phyloP scores from a whole-genome alignment of 2,113 vertebrate species.

The Petrocephalus zakoni region DNA sequence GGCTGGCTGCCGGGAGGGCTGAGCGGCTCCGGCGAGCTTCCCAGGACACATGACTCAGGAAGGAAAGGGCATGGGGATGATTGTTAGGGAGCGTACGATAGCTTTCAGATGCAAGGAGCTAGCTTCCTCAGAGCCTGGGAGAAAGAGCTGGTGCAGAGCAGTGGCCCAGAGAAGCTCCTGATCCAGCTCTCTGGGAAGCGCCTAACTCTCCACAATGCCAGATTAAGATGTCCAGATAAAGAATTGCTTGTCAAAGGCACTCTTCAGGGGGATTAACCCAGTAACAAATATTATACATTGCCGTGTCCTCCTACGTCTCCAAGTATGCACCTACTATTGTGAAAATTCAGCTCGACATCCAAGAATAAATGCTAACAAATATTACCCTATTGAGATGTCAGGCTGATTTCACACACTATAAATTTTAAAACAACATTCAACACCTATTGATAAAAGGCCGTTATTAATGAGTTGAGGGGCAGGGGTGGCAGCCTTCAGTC shows the following conservation, averaged over 20 bases:
- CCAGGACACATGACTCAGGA: neutral
- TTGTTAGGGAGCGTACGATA: neutral
- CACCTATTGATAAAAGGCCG: neutral
- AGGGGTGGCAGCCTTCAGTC: conserved; percentile 1
- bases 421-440: neutral
- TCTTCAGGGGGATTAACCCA: neutral
- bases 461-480: conserved; percentile 21
- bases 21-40: neutral
- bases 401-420: neutral
- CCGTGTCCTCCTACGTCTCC: neutral
- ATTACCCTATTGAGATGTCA: neutral
- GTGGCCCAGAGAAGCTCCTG: neutral
- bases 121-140: neutral
- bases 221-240: neutral
- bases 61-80: neutral
- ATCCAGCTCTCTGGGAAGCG: neutral
- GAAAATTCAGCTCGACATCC: neutral
- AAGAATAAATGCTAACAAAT: neutral
- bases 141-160: neutral
- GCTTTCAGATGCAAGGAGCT: neutral
- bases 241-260: neutral
- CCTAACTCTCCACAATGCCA: neutral
- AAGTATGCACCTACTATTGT: neutral
- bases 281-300: neutral
- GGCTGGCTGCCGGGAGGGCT: neutral